Evolutionary conservation across 2,113 vertebrate species (phyloP).

Genomic region (Dipodomys stephensi): DNA sequence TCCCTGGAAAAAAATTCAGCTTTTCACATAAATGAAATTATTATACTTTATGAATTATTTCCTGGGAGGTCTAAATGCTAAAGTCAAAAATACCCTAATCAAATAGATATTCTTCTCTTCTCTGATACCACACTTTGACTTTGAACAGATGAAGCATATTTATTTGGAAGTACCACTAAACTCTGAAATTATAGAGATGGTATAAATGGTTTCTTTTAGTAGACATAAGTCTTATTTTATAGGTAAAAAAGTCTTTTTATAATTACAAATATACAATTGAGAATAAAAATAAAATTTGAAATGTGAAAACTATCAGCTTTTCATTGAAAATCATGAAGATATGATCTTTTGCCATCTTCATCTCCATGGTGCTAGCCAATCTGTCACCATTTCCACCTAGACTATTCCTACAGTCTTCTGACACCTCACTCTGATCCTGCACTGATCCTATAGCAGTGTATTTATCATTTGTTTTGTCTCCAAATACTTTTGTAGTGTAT

Average conservation of each 20-base stretch:
- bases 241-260: too few relatives aligned
- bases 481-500: neutral
- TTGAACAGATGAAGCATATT: too few relatives aligned
- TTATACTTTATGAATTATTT: constrained; percentile 42
- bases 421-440: neutral
- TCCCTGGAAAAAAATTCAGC: neutral
- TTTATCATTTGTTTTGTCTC: neutral
- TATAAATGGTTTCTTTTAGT: too few relatives aligned
- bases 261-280: too few relatives aligned
- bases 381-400: neutral
- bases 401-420: neutral
- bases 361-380: neutral
- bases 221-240: too few relatives aligned
- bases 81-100: neutral
- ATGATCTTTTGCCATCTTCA: neutral
- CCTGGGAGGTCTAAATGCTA: neutral
- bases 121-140: neutral
- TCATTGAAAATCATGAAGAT: neutral
- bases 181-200: too few relatives aligned
- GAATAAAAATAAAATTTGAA: too few relatives aligned
- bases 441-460: neutral
- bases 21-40: neutral
- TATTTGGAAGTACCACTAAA: too few relatives aligned
- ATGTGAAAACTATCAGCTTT: neutral
- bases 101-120: constrained; percentile 1